Conservation (phyloP, 2,888 invertebrate genomes). For the Pherbina coryleti region DNA sequence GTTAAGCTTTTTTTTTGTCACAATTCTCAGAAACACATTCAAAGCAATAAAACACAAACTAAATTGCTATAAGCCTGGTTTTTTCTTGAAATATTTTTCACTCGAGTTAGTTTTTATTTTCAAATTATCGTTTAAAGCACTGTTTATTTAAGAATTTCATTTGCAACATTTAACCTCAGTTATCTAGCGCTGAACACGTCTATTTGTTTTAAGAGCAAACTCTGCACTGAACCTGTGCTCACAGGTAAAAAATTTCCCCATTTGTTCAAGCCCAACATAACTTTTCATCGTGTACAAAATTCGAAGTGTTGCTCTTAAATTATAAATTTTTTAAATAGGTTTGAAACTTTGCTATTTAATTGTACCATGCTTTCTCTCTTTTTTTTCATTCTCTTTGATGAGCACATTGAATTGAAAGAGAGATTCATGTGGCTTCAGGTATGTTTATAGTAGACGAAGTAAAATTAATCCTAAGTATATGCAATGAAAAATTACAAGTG, state of each 20-base stretch:
- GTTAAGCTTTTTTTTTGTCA: conserved; percentile 27
- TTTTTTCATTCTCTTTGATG: neutral
- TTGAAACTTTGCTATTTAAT: neutral
- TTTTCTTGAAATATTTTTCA: conserved; percentile 22
- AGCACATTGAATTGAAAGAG: neutral
- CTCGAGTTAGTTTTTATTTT: conserved; percentile 12
- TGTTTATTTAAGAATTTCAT: neutral
- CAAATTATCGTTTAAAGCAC: neutral
- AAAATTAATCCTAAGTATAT: neutral
- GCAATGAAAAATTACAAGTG: neutral
- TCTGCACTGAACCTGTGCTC: conserved; percentile 53
- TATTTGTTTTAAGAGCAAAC: conserved; percentile 59
- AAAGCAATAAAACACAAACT: neutral
- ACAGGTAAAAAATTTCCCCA: conserved; percentile 56
- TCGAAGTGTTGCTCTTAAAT: neutral
- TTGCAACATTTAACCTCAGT: neutral
- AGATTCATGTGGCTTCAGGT: neutral
- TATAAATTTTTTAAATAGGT: neutral
- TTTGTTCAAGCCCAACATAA: neutral
- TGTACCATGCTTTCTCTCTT: neutral
- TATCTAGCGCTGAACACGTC: conserved; percentile 54
- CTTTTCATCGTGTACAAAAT: neutral
- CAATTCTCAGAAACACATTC: neutral
- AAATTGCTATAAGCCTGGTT: neutral
- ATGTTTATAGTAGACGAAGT: neutral